Percentiles rank a stretch among this genome's conserved stretches.
Conservation (phyloP, 2,888 invertebrate genomes). For the Eulithis prunata region DNA sequence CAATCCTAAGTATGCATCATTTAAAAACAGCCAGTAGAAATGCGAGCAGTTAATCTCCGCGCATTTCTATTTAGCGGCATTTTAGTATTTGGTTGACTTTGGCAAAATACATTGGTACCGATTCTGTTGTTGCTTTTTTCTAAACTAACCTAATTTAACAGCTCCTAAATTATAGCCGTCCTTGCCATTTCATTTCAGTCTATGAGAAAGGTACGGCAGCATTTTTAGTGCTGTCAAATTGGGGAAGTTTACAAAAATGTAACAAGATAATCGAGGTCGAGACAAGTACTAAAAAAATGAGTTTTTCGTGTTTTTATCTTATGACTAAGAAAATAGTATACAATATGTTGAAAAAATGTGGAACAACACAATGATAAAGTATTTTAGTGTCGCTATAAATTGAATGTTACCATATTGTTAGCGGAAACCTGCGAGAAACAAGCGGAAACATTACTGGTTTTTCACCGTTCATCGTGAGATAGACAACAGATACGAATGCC, state of each 20-base stretch:
- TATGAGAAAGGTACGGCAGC: no score
- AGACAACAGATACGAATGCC: slow-evolving; percentile 45
- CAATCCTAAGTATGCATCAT: slow-evolving; percentile 2
- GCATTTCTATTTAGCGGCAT: background rate
- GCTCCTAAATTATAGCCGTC: no score
- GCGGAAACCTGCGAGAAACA: slow-evolving; percentile 13
- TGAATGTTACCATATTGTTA: slow-evolving; percentile 15
- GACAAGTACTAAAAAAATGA: no score
- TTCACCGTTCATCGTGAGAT: slow-evolving; percentile 34
- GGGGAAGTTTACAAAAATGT: no score
- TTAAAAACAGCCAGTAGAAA: background rate
- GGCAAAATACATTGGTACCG: no score
- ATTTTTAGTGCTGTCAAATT: no score
- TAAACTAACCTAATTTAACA: no score
- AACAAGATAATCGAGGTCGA: no score
- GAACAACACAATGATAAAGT: slow-evolving; percentile 30
- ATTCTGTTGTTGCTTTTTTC: no score
- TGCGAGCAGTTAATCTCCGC: background rate
- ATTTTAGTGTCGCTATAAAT: slow-evolving; percentile 24
- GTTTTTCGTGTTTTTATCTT: no score
- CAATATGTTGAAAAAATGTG: slow-evolving; percentile 14
- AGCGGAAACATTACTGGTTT: slow-evolving; percentile 30
- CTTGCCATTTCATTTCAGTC: no score
- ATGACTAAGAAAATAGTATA: background rate
- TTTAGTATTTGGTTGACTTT: no score